phyloP scores from a whole-genome alignment of 30 jellyfish, hydroid and myxozoan species.

The Aurelia sp. region DNA sequence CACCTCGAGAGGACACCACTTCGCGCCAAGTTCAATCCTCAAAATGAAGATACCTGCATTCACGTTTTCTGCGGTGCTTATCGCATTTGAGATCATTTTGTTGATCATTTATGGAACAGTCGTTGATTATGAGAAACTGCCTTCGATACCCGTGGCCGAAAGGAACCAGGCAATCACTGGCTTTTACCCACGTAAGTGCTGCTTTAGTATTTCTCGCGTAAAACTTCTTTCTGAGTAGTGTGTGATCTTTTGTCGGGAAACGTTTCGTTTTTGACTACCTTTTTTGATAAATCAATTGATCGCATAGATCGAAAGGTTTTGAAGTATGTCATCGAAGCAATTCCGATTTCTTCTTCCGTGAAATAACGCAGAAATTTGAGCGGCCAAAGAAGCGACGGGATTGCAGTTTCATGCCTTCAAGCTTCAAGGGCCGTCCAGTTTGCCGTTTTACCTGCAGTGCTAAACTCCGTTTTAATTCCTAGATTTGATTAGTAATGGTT shows the following conservation, averaged over 20 bases:
- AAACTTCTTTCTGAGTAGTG: neutral
- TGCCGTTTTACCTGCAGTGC: too few species aligned
- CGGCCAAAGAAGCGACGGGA: too few species aligned
- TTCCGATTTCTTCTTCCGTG: too few species aligned
- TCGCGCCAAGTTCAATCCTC: too few species aligned
- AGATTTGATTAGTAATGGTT: too few species aligned
- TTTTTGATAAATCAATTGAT: neutral
- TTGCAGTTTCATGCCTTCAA: too few species aligned
- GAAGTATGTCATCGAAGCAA: too few species aligned
- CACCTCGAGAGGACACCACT: too few species aligned
- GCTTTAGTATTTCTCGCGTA: neutral
- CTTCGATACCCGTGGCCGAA: neutral
- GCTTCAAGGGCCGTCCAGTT: too few species aligned
- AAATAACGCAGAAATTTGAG: too few species aligned
- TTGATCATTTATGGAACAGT: constrained; percentile 71
- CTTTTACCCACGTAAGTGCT: constrained; percentile 78
- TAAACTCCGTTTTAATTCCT: too few species aligned
- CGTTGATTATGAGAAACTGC: constrained; percentile 66
- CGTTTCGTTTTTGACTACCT: neutral
- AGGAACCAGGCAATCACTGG: constrained; percentile 8
- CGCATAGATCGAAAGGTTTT: too few species aligned
- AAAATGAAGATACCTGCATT: constrained; percentile 44
- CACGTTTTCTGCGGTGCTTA: constrained; percentile 62
- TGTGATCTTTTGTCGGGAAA: neutral
- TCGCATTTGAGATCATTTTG: constrained; percentile 73